A percentile compares a stretch with the other conserved stretches of the same genome.
These are phyloP conservation scores for Solea senegalensis DNA, from an alignment of 2,113 vertebrate genomes.

Conservation along the genomic window DNA sequence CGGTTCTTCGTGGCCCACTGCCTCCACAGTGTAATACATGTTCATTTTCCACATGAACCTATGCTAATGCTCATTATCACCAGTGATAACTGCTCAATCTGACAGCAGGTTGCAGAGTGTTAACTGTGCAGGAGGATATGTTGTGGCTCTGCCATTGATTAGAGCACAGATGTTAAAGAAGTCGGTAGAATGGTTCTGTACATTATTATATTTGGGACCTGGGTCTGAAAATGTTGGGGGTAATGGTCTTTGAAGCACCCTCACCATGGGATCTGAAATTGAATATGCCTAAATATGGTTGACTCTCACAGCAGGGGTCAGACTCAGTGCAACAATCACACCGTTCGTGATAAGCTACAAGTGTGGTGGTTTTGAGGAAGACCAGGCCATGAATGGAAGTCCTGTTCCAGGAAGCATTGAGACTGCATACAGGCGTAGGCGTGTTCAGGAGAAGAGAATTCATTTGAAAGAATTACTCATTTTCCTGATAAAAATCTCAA, in stretches of 20 bases:
- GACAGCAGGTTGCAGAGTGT: constrained; percentile 56
- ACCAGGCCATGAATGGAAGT: constrained; percentile 44
- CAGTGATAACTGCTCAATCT: constrained; percentile 28
- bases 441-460: background rate
- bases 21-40: constrained; percentile 32
- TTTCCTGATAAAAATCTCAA: background rate
- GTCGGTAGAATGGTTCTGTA: constrained; percentile 21
- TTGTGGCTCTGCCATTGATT: constrained; percentile 45
- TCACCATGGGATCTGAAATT: constrained; percentile 25
- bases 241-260: constrained; percentile 21
- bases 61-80: constrained; percentile 49
- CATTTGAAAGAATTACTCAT: background rate
- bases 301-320: constrained; percentile 14
- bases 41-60: constrained; percentile 48
- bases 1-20: background rate
- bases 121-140: constrained; percentile 51
- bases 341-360: constrained; percentile 35
- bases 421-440: background rate
- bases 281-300: constrained; percentile 41
- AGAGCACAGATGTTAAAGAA: constrained; percentile 53
- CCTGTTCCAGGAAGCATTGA: background rate
- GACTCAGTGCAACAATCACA: constrained; percentile 32
- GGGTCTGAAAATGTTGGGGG: constrained; percentile 15
- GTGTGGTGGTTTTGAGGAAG: constrained; percentile 6
- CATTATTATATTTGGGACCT: no score